phyloP scores from a whole-genome alignment of 2,797 vertebrate genomes.

The Pristis pectinata region DNA sequence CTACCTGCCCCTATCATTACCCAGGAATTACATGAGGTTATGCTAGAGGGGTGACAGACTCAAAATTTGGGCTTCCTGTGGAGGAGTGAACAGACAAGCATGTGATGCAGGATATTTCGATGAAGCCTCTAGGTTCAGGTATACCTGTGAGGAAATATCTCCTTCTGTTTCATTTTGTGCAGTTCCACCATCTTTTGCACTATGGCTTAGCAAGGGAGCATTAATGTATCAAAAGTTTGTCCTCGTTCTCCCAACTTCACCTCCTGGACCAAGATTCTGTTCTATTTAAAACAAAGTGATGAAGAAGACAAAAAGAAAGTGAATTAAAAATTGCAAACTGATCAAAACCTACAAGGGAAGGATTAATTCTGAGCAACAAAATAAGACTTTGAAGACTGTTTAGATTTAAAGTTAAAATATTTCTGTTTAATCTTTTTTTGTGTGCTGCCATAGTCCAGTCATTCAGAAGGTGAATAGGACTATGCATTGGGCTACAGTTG shows the following conservation, averaged over 20 bases:
- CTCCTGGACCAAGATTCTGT: neutral
- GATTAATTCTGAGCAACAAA: neutral
- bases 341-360: neutral
- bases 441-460: neutral
- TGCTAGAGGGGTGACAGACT: neutral
- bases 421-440: neutral
- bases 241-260: neutral
- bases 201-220: neutral
- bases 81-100: neutral
- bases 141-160: neutral
- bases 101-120: neutral
- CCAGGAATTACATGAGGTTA: neutral
- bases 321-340: neutral
- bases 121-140: neutral
- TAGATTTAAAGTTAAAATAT: neutral
- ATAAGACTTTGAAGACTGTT: neutral
- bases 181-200: neutral
- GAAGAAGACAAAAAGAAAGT: neutral
- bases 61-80: neutral
- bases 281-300: slow-evolving; percentile 3
- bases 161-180: neutral
- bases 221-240: too few species aligned
- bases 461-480: neutral
- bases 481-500: neutral
- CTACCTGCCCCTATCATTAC: too few species aligned